Conservation (phyloP, 2,888 invertebrate species). For the Eupithecia tripunctaria region DNA sequence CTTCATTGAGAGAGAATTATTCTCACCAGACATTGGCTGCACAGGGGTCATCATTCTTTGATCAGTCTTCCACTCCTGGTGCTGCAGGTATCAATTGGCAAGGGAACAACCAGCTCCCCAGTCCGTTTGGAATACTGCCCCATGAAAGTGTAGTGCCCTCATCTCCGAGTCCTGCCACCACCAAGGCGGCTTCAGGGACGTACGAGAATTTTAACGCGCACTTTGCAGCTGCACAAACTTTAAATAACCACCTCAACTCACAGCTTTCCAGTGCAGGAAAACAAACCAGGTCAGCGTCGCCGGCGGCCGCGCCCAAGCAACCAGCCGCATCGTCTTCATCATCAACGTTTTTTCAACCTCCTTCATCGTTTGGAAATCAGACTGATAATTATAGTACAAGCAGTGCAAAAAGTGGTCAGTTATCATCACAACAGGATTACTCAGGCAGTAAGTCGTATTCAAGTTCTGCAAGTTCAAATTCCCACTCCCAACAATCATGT, state of each 20-base stretch:
- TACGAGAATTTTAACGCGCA: constrained; percentile 90
- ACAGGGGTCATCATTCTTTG: constrained; percentile 87
- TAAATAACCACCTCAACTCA: constrained; percentile 87
- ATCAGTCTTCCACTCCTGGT: constrained; percentile 85
- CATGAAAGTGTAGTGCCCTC: constrained; percentile 90
- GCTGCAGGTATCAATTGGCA: constrained; percentile 88
- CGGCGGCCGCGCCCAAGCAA: constrained; percentile 81
- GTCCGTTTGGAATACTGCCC: constrained; percentile 91
- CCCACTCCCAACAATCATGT: constrained; percentile 88
- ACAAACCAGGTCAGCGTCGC: constrained; percentile 84
- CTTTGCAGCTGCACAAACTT: constrained; percentile 87
- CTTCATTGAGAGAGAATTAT: constrained; percentile 85
- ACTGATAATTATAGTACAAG: constrained; percentile 84
- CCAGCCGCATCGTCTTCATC: constrained; percentile 81
- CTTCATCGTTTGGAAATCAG: constrained; percentile 84
- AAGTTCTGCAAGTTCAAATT: constrained; percentile 84
- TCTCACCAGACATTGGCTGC: constrained; percentile 84
- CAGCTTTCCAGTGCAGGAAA: constrained; percentile 85
- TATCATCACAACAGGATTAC: constrained; percentile 83
- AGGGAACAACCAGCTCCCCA: constrained; percentile 87
- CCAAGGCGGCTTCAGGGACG: constrained; percentile 80
- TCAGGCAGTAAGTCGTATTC: constrained; percentile 85
- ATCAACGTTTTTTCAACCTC: constrained; percentile 87
- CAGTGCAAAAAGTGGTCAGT: constrained; percentile 83
- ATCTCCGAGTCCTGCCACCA: constrained; percentile 85